These are phyloP conservation scores for Nomada flava DNA, from an alignment of 2,888 invertebrate genomes.

Conservation along the genomic window DNA sequence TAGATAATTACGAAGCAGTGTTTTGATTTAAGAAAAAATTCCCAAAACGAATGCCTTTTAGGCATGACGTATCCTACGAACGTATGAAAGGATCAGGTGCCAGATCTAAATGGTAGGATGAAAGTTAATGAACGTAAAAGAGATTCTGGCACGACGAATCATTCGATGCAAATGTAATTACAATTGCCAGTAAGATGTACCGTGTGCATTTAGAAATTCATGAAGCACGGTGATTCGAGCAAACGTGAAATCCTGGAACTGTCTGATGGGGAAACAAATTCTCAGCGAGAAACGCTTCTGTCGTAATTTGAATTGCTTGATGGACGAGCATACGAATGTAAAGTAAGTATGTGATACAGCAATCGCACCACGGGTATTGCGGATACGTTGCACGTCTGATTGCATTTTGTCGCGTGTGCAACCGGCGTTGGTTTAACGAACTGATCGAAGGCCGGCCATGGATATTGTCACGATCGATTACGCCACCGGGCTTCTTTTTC, in stretches of 20 bases:
- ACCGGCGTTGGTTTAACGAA: conserved; percentile 67
- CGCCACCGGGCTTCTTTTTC: conserved; percentile 23
- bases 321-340: conserved; percentile 49
- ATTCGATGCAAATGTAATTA: neutral
- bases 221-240: neutral
- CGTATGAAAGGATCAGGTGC: too few relatives aligned
- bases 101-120: too few relatives aligned
- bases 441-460: conserved; percentile 66
- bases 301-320: conserved; percentile 58
- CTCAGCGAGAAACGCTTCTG: conserved; percentile 14
- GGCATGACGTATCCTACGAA: too few relatives aligned
- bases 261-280: conserved; percentile 3
- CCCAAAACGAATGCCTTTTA: too few relatives aligned
- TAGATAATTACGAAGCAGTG: too few relatives aligned
- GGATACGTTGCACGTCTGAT: conserved; percentile 62
- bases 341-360: conserved; percentile 36
- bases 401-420: conserved; percentile 61
- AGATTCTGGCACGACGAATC: too few relatives aligned
- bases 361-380: conserved; percentile 43
- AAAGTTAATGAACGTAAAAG: too few relatives aligned
- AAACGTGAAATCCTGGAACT: neutral
- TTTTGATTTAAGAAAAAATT: too few relatives aligned
- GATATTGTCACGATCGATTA: conserved; percentile 68
- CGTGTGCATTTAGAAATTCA: neutral
- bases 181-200: too few relatives aligned